Evolutionary conservation across 2,113 vertebrate species (phyloP), one percentile per base, ranked within the genome.

Genomic region (Crotophaga sulcirostris): DNA sequence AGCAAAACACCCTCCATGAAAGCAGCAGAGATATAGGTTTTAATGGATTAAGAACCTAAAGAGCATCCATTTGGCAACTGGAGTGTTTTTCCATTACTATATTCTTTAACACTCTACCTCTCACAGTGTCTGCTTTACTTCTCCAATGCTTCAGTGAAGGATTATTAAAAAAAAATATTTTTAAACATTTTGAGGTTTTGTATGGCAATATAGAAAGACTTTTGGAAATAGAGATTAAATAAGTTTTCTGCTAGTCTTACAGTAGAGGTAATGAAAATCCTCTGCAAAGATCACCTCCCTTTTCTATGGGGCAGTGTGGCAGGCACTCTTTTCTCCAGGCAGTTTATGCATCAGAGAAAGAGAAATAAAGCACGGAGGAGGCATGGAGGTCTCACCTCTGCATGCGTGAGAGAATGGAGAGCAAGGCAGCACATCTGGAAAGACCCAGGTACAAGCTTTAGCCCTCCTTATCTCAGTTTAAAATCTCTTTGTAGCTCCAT

Each of bases 401-500:
- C 8, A 3, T 3, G 2, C 2, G 1, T 29, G 36, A 83, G 40
- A n/a, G 13, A 76, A 69, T 0, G 1, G 76, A 86, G 68, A 63
- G 45, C 10, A 55, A 80, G 38, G 59, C 34, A 78, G 60, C 80
- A 60, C 86, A 86, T 89, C 87, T 94, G 84, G 69, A 91, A 94
- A 19, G 73, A 54, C 49, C 69, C 69, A 45, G 84, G 84, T 87
- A 93, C 23, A 45, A 78, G 16, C 38, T 47, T 25, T 33, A 25
- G 25, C 36, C 54, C 47, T 92, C 52, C 15, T 23, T 79, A 56
- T 79, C 87, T 92, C 56, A 2, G 16, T 69, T 89, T 33, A 56
- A 93, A 87, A 85, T 89, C 87, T 95, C 81, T 91, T 79, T 82
- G 89, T 92, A 84, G 36, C 54, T 89, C 36, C 74, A 19, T 45